These are phyloP conservation scores for Meliscaeva auricollis DNA, from an alignment of 2,888 invertebrate genomes.

Conservation along the genomic window DNA sequence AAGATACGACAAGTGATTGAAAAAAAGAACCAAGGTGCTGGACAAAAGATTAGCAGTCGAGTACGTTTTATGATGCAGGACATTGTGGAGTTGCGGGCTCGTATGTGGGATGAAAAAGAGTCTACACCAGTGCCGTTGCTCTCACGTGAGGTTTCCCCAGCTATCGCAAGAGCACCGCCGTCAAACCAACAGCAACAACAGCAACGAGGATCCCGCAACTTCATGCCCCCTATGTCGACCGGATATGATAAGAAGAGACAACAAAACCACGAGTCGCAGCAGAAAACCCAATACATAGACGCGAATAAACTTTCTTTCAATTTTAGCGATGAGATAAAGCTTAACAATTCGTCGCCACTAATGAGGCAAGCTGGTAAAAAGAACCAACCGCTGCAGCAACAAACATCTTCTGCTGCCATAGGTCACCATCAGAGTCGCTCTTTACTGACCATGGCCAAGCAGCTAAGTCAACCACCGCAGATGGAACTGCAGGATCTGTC, in stretches of 20 bases:
- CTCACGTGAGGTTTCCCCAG: conserved; percentile 52
- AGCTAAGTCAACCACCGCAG: not conserved
- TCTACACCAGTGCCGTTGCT: conserved; percentile 19
- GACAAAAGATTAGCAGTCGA: conserved; percentile 81
- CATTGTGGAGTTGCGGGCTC: conserved; percentile 80
- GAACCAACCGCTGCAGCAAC: conserved; percentile 67
- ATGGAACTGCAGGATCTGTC: conserved; percentile 32
- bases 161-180: conserved; percentile 65
- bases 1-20: conserved; percentile 33
- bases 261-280: conserved; percentile 53
- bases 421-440: conserved; percentile 43
- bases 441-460: not conserved
- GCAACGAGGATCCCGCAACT: conserved; percentile 28
- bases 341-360: conserved; percentile 79
- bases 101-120: conserved; percentile 80
- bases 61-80: conserved; percentile 83
- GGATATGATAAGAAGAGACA: conserved; percentile 55
- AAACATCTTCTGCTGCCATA: conserved; percentile 32
- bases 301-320: conserved; percentile 80
- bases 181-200: conserved; percentile 5
- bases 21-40: conserved; percentile 44
- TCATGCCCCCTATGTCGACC: conserved; percentile 8
- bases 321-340: conserved; percentile 76
- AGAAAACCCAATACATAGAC: conserved; percentile 80
- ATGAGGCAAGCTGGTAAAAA: conserved; percentile 79